Base-by-base conservation (phyloP, 2,113 vertebrate species). In the Cephalopholis sonnerati region DNA sequence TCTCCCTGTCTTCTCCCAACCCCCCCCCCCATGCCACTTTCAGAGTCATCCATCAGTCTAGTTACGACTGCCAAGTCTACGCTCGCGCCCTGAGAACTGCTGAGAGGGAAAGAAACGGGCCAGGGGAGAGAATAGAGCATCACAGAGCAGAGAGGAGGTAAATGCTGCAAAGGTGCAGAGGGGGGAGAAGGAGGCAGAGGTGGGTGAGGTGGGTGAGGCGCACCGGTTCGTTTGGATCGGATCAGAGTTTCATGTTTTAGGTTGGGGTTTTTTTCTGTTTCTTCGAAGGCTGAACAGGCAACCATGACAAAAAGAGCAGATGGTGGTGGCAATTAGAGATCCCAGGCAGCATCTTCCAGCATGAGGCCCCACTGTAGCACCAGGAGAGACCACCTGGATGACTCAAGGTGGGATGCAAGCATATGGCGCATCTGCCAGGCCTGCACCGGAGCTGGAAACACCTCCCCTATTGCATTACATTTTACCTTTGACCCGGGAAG, bases 241-340 rank as follows among this genome's bases (percentile, higher is more conserved):
- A 90, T 90, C 85, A 84, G 65, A 83, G 77, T 82, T 84, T 11
- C 22, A 58, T 77, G 67, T 77, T 75, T 80, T 74, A 77, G 57
- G 12, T 53, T 25, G n/a, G n/a, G 41, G 41, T 81, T 81, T 72
- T 44, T 13, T n/a, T 62, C 12, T 20, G 41, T 41, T 81, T 81
- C 85, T 83, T 84, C 55, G 41, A 82, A 76, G 69, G 65, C 79
- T 74, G 84, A 91, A 92, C 87, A 90, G 88, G 89, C 89, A 91
- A 81, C 83, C 84, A 83, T 83, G 89, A 95, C 91, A 94, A 95
- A 91, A 93, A 85, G 92, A 94, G 87, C 95, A 96, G 93, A 95
- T 95, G 94, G 94, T 55, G 73, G 68, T 81, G 76, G 91, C 93
- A 93, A 93, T 95, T 95, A 94, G 91, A 92, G 90, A 90, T 84